Evolutionary conservation across 2,113 vertebrate genomes (phyloP).

Genomic region (Tylochromis polylepis): DNA sequence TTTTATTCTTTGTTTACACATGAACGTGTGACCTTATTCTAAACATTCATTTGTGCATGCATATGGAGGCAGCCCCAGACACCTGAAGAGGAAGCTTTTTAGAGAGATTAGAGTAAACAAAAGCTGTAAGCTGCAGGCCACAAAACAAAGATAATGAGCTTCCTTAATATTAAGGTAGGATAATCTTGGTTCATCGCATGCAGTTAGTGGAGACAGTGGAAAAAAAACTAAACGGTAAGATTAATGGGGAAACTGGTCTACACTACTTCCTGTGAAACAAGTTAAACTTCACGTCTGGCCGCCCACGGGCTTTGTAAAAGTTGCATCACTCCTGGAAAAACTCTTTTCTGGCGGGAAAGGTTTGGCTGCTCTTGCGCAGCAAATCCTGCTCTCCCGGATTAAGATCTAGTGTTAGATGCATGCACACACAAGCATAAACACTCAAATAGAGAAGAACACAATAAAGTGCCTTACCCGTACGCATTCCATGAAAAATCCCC

Average conservation of each 20-base stretch:
- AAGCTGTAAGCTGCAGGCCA: neutral
- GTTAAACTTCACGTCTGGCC: fast-evolving
- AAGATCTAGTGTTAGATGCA: neutral
- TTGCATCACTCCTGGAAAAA: conserved; percentile 3
- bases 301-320: neutral
- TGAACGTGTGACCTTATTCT: neutral
- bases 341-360: neutral
- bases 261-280: neutral
- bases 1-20: fast-evolving
- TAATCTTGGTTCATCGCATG: neutral
- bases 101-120: neutral
- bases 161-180: neutral
- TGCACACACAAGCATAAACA: neutral
- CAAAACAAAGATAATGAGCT: neutral
- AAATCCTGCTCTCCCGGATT: neutral
- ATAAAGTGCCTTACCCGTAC: fast-evolving
- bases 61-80: neutral
- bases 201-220: neutral
- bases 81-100: neutral
- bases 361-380: neutral
- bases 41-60: fast-evolving
- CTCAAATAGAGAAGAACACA: neutral
- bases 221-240: neutral
- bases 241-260: neutral
- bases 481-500: neutral